These are phyloP conservation scores for Corythaeola cristata DNA, from an alignment of 2,113 vertebrate genomes.

Conservation along the genomic window DNA sequence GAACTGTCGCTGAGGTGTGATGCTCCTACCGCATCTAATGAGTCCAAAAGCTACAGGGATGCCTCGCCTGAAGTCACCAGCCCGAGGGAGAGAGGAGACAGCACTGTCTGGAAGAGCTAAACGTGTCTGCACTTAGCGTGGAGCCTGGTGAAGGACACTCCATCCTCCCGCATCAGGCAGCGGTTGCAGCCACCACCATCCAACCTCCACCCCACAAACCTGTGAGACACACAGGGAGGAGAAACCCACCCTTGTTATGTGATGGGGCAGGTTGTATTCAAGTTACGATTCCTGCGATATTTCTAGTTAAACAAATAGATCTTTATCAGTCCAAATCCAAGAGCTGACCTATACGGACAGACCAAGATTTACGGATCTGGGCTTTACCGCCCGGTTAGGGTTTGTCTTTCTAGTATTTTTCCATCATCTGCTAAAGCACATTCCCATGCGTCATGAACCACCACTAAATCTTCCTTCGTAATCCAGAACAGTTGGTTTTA, in stretches of 20 bases:
- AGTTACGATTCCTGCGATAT: neutral
- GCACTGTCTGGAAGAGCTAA: neutral
- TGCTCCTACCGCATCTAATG: neutral
- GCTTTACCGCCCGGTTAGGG: neutral
- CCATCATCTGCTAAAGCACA: neutral
- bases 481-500: neutral
- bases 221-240: neutral
- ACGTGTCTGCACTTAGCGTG: rapidly evolving
- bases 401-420: neutral
- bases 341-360: neutral
- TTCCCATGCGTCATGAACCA: neutral
- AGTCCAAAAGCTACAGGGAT: neutral
- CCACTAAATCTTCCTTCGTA: neutral
- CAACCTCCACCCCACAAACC: neutral
- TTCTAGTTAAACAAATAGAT: neutral
- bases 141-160: neutral
- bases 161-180: neutral
- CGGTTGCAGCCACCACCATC: neutral
- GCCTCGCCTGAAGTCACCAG: neutral
- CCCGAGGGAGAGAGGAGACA: neutral
- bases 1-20: rapidly evolving
- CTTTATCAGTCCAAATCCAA: rapidly evolving
- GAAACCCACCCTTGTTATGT: neutral
- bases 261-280: neutral
- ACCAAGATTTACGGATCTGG: neutral